Conservation (phyloP, 2,113 vertebrate genomes). For the Neodontobutis hainanensis region DNA sequence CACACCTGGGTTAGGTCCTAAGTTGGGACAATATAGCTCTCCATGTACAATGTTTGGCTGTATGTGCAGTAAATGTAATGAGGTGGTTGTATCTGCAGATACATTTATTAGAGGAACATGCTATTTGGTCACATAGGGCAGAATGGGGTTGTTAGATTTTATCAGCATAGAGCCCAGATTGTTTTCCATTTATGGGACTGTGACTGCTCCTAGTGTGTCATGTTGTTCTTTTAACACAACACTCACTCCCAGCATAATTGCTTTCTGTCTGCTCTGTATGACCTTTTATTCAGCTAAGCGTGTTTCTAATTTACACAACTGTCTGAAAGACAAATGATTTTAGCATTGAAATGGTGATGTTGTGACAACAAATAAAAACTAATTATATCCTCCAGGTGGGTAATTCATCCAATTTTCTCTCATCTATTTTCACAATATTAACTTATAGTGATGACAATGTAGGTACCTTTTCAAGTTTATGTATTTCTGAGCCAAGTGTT, state of each 20-base stretch:
- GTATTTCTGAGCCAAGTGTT: too few relatives aligned
- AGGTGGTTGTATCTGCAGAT: neutral
- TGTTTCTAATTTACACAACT: neutral
- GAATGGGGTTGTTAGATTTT: conserved; percentile 21
- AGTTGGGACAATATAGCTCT: neutral
- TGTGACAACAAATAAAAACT: too few relatives aligned
- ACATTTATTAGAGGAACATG: neutral
- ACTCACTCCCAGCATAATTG: conserved; percentile 4
- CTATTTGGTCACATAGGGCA: neutral
- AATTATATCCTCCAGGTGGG: too few relatives aligned
- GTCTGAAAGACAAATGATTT: too few relatives aligned
- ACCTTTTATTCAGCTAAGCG: neutral
- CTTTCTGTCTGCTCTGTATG: neutral
- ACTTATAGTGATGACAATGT: too few relatives aligned
- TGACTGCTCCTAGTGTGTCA: conserved; percentile 11
- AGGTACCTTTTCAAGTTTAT: too few relatives aligned
- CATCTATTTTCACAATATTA: too few relatives aligned
- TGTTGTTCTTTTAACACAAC: conserved; percentile 16
- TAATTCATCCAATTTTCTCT: too few relatives aligned
- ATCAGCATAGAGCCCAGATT: conserved; percentile 25
- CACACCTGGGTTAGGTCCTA: neutral
- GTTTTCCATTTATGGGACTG: conserved; percentile 9
- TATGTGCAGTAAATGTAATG: neutral
- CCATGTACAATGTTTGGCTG: neutral
- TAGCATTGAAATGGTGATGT: too few relatives aligned